Conservation (phyloP, 1,140 invertebrate genomes). For the Plodia interpunctella region DNA sequence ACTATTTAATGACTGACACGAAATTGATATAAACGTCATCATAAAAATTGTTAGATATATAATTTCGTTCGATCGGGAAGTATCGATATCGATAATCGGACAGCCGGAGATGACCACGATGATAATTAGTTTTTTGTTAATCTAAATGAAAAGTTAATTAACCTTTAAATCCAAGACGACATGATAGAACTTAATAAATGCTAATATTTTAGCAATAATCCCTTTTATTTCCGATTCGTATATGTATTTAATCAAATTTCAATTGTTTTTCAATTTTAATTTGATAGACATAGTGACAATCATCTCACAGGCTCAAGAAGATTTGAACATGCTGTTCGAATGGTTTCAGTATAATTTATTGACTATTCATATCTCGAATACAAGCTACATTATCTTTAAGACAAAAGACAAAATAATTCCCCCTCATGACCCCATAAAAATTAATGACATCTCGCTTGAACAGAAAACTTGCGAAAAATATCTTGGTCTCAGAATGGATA, state of each 20-base stretch:
- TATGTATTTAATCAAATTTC: background rate
- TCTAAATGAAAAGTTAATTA: slow-evolving; percentile 35
- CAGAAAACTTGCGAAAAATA: too few relatives aligned
- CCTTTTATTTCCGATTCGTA: background rate
- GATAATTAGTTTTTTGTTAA: slow-evolving; percentile 16
- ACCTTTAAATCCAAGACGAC: background rate
- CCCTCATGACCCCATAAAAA: too few relatives aligned
- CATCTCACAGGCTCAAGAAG: too few relatives aligned
- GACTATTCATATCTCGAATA: too few relatives aligned
- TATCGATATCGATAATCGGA: slow-evolving; percentile 1
- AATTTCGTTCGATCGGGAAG: slow-evolving; percentile 17
- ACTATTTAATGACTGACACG: background rate
- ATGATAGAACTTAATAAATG: background rate
- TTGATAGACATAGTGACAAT: too few relatives aligned
- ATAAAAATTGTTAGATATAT: slow-evolving; percentile 27
- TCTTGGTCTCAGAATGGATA: too few relatives aligned
- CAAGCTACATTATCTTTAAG: too few relatives aligned
- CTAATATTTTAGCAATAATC: background rate
- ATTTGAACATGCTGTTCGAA: too few relatives aligned
- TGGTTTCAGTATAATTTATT: too few relatives aligned
- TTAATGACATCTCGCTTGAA: too few relatives aligned
- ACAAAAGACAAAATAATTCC: too few relatives aligned
- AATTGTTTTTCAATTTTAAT: background rate
- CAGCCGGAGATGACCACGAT: background rate
- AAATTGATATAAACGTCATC: slow-evolving; percentile 17